Percentiles rank a stretch among this genome's conserved stretches.
Conservation (phyloP, 2,797 vertebrate genomes). For the Phrynocephalus guinanensis region DNA sequence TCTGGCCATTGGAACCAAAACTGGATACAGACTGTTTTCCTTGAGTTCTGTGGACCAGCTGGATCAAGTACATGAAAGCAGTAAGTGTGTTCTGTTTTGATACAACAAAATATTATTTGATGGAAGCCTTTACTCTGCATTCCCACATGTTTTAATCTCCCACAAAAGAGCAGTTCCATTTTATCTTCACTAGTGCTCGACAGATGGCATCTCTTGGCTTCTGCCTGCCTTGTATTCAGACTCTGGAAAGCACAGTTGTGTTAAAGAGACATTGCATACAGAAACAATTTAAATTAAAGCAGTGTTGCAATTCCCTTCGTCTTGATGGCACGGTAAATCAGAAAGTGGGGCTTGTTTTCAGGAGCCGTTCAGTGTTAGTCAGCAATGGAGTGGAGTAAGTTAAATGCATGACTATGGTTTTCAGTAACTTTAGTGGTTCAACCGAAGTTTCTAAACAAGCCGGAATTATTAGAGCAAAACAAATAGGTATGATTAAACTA, state of each 20-base stretch:
- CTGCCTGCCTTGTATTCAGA: not conserved
- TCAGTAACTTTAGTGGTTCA: not conserved
- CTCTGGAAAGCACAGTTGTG: not conserved
- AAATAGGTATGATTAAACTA: not conserved
- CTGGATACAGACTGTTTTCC: conserved; percentile 91
- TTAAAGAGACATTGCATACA: conserved; percentile 12
- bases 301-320: not conserved
- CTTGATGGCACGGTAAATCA: not conserved
- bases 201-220: not conserved
- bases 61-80: conserved; percentile 93
- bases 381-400: not conserved
- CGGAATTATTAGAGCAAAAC: not conserved
- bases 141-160: not conserved
- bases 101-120: not conserved
- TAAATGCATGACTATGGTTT: not conserved
- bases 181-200: not conserved
- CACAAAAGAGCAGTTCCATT: conserved; percentile 8
- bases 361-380: not conserved
- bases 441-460: not conserved
- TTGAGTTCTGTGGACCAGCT: conserved; percentile 91
- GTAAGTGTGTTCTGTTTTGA: conserved; percentile 77
- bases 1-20: conserved; percentile 89
- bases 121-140: not conserved
- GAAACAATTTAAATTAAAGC: not conserved
- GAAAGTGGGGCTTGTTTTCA: not conserved